phyloP scores from a whole-genome alignment of 2,797 vertebrate species.

The Acomys russatus region DNA sequence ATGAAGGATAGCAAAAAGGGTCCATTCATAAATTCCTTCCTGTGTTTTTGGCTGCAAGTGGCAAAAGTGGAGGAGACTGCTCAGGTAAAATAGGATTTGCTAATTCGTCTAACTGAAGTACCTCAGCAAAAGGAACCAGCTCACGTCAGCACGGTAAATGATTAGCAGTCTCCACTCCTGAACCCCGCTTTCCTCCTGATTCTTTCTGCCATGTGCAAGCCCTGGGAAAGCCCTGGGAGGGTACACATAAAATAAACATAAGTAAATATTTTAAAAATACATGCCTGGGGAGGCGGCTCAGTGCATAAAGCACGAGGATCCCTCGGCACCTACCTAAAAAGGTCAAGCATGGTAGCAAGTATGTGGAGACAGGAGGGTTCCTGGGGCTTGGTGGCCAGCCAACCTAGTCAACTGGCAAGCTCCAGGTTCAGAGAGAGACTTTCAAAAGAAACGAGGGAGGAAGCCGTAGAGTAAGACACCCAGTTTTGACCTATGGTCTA shows the following conservation, averaged over 20 bases:
- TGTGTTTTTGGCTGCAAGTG: slow-evolving; percentile 19
- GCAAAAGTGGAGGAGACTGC: not conserved
- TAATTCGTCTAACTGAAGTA: not conserved
- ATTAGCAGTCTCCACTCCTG: too few relatives aligned
- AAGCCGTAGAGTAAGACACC: not conserved
- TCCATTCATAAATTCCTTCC: not conserved
- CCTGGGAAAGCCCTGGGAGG: slow-evolving; percentile 24
- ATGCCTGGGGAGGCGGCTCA: not conserved
- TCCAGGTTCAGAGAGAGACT: not conserved
- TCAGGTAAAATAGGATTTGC: not conserved
- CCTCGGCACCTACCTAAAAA: not conserved
- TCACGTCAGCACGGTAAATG: not conserved
- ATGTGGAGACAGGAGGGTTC: not conserved
- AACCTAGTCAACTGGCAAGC: not conserved
- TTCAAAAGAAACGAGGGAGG: not conserved
- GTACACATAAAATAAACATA: not conserved
- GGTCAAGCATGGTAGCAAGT: not conserved
- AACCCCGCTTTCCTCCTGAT: not conserved
- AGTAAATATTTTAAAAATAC: not conserved
- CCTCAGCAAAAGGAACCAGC: not conserved
- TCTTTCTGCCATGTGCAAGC: not conserved
- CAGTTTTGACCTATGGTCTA: not conserved
- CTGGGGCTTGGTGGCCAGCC: not conserved
- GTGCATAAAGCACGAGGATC: not conserved
- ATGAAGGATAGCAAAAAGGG: slow-evolving; percentile 23